phyloP scores from a whole-genome alignment of 2,797 vertebrate species.

The Ctenopoma multispine region DNA sequence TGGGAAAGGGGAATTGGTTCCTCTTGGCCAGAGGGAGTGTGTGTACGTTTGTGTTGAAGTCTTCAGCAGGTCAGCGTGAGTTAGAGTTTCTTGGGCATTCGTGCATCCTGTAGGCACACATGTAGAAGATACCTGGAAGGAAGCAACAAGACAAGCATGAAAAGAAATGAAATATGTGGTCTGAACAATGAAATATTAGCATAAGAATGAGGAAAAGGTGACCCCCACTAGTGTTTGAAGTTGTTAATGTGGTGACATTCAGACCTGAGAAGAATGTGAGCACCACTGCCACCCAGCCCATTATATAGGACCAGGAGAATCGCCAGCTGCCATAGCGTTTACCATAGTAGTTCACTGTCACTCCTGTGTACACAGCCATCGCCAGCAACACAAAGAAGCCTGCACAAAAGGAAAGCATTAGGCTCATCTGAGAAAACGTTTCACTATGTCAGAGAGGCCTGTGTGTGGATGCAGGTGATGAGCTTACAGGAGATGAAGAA shows the following conservation, averaged over 20 bases:
- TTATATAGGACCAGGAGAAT: constrained; percentile 86
- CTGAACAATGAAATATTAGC: background rate
- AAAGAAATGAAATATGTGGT: background rate
- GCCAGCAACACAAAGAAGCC: constrained; percentile 84
- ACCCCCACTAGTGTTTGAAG: background rate
- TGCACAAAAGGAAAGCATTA: constrained; percentile 39
- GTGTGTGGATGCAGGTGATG: no score
- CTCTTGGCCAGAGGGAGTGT: constrained; percentile 38
- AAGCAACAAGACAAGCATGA: fast-evolving
- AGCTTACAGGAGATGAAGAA: constrained; percentile 86
- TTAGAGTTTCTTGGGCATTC: constrained; percentile 85
- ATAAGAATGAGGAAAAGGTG: background rate
- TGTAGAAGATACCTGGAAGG: constrained; percentile 87
- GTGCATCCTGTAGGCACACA: constrained; percentile 89
- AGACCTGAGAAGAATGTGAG: constrained; percentile 85
- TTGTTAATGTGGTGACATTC: background rate
- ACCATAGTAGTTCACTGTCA: constrained; percentile 84
- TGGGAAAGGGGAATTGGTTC: constrained; percentile 38
- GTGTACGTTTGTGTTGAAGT: background rate
- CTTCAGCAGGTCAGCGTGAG: constrained; percentile 76
- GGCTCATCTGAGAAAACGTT: no score
- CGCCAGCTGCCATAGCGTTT: constrained; percentile 85
- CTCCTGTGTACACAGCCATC: constrained; percentile 84
- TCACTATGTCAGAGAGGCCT: no score
- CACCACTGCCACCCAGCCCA: constrained; percentile 84